Percentiles rank a stretch among this genome's conserved stretches.
Evolutionary conservation across 2,797 vertebrate genomes (phyloP).

Genomic region (Sparidentex hasta): DNA sequence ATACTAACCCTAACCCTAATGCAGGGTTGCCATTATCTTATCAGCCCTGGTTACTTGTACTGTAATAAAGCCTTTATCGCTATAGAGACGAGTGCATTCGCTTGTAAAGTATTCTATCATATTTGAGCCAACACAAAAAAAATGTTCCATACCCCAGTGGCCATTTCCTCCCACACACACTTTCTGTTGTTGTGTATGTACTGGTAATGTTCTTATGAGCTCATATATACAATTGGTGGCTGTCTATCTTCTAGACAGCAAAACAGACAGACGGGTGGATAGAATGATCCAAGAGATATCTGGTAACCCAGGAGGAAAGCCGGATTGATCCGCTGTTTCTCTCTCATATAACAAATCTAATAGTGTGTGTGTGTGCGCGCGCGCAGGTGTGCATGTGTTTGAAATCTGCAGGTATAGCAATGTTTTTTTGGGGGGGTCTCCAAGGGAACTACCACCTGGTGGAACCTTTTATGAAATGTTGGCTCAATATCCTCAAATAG

Average conservation of each 20-base stretch:
- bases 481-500: conserved; percentile 53
- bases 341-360: conserved; percentile 34
- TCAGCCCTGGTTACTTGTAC: too few species aligned
- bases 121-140: conserved; percentile 7
- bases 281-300: conserved; percentile 8
- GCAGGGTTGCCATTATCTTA: too few species aligned
- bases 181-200: not conserved
- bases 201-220: not conserved
- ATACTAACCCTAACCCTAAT: too few species aligned
- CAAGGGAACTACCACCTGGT: conserved; percentile 43
- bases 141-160: not conserved
- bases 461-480: conserved; percentile 38
- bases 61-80: not conserved
- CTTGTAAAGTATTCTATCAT: not conserved
- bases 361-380: conserved; percentile 8
- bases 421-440: conserved; percentile 31
- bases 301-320: conserved; percentile 17
- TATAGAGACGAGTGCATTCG: not conserved
- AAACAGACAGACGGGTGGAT: not conserved
- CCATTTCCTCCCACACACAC: not conserved
- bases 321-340: conserved; percentile 32
- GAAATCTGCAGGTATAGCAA: conserved; percentile 39
- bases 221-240: not conserved
- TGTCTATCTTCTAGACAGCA: not conserved
- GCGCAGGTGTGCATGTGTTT: conserved; percentile 18